Evolutionary conservation across 2,888 invertebrate species (phyloP).

Genomic region (Selenia dentaria): DNA sequence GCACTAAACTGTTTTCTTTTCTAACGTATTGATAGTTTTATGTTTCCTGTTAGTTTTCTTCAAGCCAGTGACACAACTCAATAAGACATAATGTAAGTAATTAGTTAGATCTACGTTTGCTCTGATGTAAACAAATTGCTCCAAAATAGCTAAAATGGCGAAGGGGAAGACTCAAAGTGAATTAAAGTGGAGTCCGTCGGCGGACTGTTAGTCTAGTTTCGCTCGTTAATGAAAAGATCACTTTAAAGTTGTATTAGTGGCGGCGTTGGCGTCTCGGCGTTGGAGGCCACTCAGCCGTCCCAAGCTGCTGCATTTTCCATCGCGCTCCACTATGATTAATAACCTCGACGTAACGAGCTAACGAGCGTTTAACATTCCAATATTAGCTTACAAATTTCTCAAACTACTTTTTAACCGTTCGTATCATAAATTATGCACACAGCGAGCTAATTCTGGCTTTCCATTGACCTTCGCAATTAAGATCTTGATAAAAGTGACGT

Average conservation of each 20-base stretch:
- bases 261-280: slow-evolving; percentile 25
- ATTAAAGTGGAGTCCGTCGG: slow-evolving; percentile 47
- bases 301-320: slow-evolving; percentile 35
- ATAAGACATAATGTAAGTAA: too few relatives aligned
- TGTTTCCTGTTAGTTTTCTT: too few relatives aligned
- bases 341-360: slow-evolving; percentile 36
- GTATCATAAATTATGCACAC: slow-evolving; percentile 5
- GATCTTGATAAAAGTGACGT: slow-evolving; percentile 2
- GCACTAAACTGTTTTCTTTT: too few relatives aligned
- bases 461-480: slow-evolving; percentile 2
- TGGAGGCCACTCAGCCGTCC: slow-evolving; percentile 23
- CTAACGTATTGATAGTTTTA: too few relatives aligned
- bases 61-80: too few relatives aligned
- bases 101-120: too few relatives aligned
- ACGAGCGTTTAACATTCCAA: slow-evolving; percentile 41
- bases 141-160: too few relatives aligned
- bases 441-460: background rate
- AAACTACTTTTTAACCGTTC: slow-evolving; percentile 13
- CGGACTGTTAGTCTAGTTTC: slow-evolving; percentile 44
- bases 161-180: slow-evolving; percentile 47
- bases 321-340: slow-evolving; percentile 49
- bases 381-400: slow-evolving; percentile 47
- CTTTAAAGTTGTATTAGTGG: slow-evolving; percentile 50
- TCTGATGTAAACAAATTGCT: too few relatives aligned
- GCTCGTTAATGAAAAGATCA: slow-evolving; percentile 56